Conservation (phyloP, 2,797 vertebrate genomes). For the Podarcis siculus region DNA sequence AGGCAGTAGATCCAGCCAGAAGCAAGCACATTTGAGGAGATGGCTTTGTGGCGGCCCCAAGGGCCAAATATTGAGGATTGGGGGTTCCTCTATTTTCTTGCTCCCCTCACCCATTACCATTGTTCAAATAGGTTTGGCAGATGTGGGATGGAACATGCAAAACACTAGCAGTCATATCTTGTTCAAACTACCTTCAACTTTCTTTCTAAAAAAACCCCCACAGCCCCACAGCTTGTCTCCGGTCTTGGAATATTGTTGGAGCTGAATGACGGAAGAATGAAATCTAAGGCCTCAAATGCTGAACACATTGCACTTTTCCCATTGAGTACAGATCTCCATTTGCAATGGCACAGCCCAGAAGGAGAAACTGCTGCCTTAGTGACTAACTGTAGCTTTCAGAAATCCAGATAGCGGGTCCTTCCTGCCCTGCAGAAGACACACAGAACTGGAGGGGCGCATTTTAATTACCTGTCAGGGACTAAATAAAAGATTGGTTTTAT, state of each 20-base stretch:
- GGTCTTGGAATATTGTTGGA: constrained; percentile 47
- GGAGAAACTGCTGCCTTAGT: constrained; percentile 70
- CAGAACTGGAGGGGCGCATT: constrained; percentile 72
- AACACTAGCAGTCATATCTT: too few species aligned
- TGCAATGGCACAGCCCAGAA: constrained; percentile 58
- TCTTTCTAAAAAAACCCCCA: too few species aligned
- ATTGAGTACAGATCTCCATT: constrained; percentile 51
- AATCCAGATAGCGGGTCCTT: constrained; percentile 65
- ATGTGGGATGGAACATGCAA: too few species aligned
- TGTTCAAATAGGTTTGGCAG: too few species aligned
- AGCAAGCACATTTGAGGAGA: too few species aligned
- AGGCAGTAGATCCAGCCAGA: too few species aligned
- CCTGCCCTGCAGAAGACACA: constrained; percentile 67
- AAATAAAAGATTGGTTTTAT: constrained; percentile 83
- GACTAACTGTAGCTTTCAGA: constrained; percentile 69
- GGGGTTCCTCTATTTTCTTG: too few species aligned
- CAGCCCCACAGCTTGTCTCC: not conserved
- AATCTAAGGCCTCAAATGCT: constrained; percentile 57
- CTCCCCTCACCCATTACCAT: too few species aligned
- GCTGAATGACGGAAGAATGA: constrained; percentile 62
- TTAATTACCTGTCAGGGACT: constrained; percentile 83
- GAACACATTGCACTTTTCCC: constrained; percentile 73
- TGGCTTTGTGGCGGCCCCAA: too few species aligned
- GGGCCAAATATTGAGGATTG: too few species aligned
- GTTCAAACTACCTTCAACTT: too few species aligned